Evolutionary conservation across 2,113 vertebrate genomes (phyloP), one percentile per base, ranked within the genome.

Genomic region (Clarias batrachus): DNA sequence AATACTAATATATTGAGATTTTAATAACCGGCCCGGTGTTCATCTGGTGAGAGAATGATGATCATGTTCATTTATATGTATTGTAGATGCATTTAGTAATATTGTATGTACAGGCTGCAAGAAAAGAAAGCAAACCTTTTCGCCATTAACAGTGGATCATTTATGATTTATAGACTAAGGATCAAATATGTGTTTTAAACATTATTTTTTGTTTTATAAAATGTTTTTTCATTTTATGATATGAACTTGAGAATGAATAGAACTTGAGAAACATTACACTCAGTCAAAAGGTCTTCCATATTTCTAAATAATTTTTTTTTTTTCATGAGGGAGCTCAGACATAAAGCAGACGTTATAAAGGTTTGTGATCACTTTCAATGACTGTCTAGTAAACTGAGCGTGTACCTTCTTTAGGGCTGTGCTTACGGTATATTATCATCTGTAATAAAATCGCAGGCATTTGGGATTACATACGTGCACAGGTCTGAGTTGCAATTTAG

Each of bases 101-200:
- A 48, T 5, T 48, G 7, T 48, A 37, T 74, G 37, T 48, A 74
- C 37, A 48, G 23, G 37, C 17, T 74, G 21, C 71, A 74, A 74
- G 21, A 52, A 52, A 48, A 74, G 9, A 74, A 74, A 23, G 11
- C 19, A 48, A 23, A 74, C 3, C 19, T 41, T 74, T 37, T 25
- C 13, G 14, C 4, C n/a, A 41, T 17, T 52, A 25, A 11, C 10
- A 70, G 48, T 48, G 48, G 48, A 82, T 82, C 41, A 33, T 57
- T 57, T 10, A 33, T 14, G 14, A 25, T 27, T 37, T 73, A 17
- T 73, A 16, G 12, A 33, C 17, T 71, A 70, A 30, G 73, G 4
- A n/a, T 21, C 82, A 84, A 59, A 73, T 71, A 73, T 57, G 57
- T 56, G 48, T 37, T 83, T 83, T 66, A 37, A 62, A 81, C 6